A percentile compares a stretch with the other conserved stretches of the same genome.
These are phyloP conservation scores for Chauna torquata DNA, from an alignment of 2,113 vertebrate genomes.

Conservation along the genomic window DNA sequence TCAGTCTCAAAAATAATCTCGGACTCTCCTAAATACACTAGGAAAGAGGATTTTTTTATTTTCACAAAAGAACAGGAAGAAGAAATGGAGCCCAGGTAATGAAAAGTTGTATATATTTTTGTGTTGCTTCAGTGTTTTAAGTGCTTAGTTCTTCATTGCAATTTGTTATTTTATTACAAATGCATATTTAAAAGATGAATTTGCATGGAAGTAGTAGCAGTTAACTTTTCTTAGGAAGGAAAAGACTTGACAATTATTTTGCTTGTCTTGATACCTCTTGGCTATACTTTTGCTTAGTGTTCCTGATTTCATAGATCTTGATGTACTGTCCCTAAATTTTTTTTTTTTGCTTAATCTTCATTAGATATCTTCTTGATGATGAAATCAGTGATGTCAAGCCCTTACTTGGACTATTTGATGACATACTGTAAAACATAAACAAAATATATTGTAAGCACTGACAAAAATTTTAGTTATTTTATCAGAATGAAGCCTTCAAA, in stretches of 20 bases:
- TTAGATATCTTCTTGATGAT: constrained; percentile 67
- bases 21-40: constrained; percentile 32
- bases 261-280: not conserved
- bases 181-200: not conserved
- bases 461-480: not conserved
- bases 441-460: not conserved
- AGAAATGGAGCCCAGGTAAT: constrained; percentile 69
- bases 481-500: not conserved
- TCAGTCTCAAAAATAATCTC: constrained; percentile 6
- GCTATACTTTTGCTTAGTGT: not conserved
- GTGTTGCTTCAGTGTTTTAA: not conserved
- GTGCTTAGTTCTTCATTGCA: not conserved
- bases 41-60: constrained; percentile 69
- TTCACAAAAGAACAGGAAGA: constrained; percentile 39
- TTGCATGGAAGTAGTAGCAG: not conserved
- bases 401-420: constrained; percentile 93
- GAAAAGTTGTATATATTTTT: not conserved
- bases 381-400: constrained; percentile 80
- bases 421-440: constrained; percentile 81
- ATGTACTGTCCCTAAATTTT: not conserved
- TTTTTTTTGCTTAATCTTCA: constrained; percentile 50
- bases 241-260: not conserved
- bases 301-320: not conserved
- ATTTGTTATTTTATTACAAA: not conserved
- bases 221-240: not conserved